Percentiles rank a stretch among this genome's conserved stretches.
These are phyloP conservation scores for Artibeus jamaicensis DNA, from an alignment of 2,797 vertebrate species.

Conservation along the genomic window DNA sequence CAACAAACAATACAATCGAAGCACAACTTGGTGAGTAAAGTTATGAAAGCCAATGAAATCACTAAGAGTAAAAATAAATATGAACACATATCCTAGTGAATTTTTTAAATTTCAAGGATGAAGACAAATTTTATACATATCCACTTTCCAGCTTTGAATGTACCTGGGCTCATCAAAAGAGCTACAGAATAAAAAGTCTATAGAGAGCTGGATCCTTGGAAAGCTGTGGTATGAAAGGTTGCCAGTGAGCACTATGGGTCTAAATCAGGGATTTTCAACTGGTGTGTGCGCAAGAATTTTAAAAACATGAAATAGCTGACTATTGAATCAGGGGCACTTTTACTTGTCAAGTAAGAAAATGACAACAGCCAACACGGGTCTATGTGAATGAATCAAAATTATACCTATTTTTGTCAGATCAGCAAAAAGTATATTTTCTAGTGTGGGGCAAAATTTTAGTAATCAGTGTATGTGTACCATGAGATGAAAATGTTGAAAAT, in stretches of 20 bases:
- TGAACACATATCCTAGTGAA: too few species aligned
- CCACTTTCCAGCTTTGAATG: background rate
- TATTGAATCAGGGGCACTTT: background rate
- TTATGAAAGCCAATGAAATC: background rate
- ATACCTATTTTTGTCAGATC: background rate
- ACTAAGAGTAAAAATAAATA: background rate
- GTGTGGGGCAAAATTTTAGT: background rate
- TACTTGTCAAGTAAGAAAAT: background rate
- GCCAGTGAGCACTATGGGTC: background rate
- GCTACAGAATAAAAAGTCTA: background rate
- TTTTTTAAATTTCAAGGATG: background rate
- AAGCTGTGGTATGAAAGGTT: background rate
- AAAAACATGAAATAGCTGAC: background rate
- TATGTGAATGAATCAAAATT: background rate
- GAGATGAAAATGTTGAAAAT: background rate
- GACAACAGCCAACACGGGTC: background rate
- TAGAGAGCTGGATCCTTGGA: background rate
- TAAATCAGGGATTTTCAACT: background rate
- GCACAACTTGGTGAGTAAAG: conserved; percentile 84
- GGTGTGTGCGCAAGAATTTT: background rate
- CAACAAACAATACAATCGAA: conserved; percentile 85
- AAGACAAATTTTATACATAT: background rate
- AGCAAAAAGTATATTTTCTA: background rate
- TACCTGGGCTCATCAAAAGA: background rate
- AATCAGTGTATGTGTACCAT: background rate